Conservation (phyloP, 2,113 vertebrate genomes). For the Ahaetulla prasina region DNA sequence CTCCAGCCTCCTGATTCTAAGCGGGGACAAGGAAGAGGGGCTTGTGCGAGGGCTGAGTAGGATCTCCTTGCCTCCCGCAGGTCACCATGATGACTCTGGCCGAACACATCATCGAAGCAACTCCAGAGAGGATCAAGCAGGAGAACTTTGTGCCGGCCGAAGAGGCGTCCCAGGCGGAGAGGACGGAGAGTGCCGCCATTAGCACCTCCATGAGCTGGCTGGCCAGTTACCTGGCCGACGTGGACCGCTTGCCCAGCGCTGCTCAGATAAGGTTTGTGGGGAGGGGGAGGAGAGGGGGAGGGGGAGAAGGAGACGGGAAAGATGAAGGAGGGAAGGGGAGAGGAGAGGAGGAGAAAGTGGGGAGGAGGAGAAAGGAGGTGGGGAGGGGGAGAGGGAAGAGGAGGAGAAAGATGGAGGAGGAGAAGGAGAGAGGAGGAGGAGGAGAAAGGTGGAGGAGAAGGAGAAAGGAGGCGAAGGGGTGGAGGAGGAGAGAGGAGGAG, state of each 20-base stretch:
- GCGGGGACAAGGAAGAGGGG: too few species aligned
- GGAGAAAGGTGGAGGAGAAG: too few species aligned
- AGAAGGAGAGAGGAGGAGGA: accelerated
- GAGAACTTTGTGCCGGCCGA: conserved; percentile 82
- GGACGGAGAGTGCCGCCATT: conserved; percentile 76
- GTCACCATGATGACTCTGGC: conserved; percentile 98
- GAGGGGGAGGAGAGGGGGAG: too few species aligned
- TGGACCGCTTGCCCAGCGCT: conserved; percentile 88
- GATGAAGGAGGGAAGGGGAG: too few species aligned
- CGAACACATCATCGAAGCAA: conserved; percentile 97
- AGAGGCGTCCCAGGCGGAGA: conserved; percentile 75
- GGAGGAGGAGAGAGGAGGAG: too few species aligned
- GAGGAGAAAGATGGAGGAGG: accelerated
- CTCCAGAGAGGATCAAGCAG: conserved; percentile 93
- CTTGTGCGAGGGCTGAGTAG: background rate
- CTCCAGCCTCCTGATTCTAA: background rate
- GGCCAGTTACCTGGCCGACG: conserved; percentile 95
- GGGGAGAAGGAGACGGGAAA: too few species aligned
- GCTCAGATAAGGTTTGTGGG: conserved; percentile 84
- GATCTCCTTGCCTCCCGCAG: conserved; percentile 51
- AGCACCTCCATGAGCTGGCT: conserved; percentile 98
- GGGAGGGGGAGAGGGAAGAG: accelerated
- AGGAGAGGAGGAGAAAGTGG: too few species aligned
- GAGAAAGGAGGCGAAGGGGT: too few species aligned
- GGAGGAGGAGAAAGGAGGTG: too few species aligned